Evolutionary conservation across 2,888 invertebrate genomes (phyloP), one percentile per base, ranked within the genome.

Genomic region (Caenorhabditis macrosperma): DNA sequence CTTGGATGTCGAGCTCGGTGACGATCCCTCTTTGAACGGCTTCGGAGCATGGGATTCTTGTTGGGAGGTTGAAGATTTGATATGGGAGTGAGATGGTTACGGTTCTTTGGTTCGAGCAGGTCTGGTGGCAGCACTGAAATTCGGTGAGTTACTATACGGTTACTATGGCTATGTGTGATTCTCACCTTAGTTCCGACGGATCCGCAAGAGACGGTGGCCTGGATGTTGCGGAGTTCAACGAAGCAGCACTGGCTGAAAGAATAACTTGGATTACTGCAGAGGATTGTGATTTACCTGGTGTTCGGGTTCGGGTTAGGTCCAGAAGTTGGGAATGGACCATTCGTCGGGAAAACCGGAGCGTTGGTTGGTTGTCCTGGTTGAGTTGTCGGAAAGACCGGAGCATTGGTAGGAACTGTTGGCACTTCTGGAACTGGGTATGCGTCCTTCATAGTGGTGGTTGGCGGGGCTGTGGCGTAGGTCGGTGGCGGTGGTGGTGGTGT

Each of bases 121-220:
- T 24, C 35, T 55, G 15, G 46, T 41, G 17, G 74, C 74, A 74
- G 74, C 74, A 64, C 59, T 63, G 44, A n/a, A n/a, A n/a, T n/a
- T n/a, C n/a, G n/a, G n/a, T n/a, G 24, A 28, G 2, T 44, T 28
- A 22, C 6, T 24, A 20, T 24, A 24, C n/a, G n/a, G n/a, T n/a
- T n/a, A n/a, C n/a, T n/a, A 1, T 30, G 1, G 24, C 9, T 0
- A 30, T 48, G 10, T 46, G 4, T 46, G 9, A 44, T 22, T 10
- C 10, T 24, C n/a, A 15, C 35, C 35, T 50, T 52, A 55, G 55
- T 20, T 9, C 54, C 35, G 2, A 33, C n/a, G n/a, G 50, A 17
- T 22, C 75, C 75, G 35, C 75, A 75, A 15, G 67, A 61, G 7
- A 75, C 48, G n/a, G 60, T 64, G 28, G 66, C 75, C 15, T 66